Base-by-base conservation (phyloP, 2,113 vertebrate genomes). In the Phalacrocorax brasilianus region DNA sequence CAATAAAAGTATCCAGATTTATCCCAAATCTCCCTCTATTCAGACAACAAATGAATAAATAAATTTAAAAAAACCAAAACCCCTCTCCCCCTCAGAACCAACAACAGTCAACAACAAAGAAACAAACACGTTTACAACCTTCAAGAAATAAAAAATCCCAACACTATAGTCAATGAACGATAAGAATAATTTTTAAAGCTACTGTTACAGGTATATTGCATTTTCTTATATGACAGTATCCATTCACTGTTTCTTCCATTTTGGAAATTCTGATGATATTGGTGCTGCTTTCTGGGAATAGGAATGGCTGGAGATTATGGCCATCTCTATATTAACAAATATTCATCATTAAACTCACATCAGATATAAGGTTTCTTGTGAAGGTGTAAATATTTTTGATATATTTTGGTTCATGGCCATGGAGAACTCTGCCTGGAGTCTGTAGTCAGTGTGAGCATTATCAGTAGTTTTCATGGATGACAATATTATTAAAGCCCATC, bases 401-500 rank as follows among this genome's bases (percentile, higher is more conserved):
- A 49, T 72, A 56, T 85, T 95, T 95, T 90, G 1, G 47, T 85
- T 91, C 22, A 50, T 24, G 16, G 14, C 17, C 16, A 21, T 24
- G 26, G 66, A 70, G 50, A 90, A 67, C 5, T 85, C n/a, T 52
- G 32, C 91, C 78, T 77, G 85, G 14, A 75, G 85, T 50, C 72
- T 86, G 22, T 38, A 62, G 62, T 7, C 47, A 61, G 5, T 77
- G 21, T 74, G 35, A 91, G n/a, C 6, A 38, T 74, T 96, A 94
- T 88, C 79, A 80, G 44, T 53, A 91, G 63, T 86, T 95, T 84
- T 72, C 44, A 56, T 50, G 44, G 61, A 72, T 44, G 12, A 83
- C 58, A 58, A 83, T 80, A 59, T 97, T 96, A 93, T 91, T 93
- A 94, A 94, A 94, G 67, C 11, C 32, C 75, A 90, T 95, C 45